Conservation (phyloP, 2,797 vertebrate genomes). For the Micropoecilia bifurca region DNA sequence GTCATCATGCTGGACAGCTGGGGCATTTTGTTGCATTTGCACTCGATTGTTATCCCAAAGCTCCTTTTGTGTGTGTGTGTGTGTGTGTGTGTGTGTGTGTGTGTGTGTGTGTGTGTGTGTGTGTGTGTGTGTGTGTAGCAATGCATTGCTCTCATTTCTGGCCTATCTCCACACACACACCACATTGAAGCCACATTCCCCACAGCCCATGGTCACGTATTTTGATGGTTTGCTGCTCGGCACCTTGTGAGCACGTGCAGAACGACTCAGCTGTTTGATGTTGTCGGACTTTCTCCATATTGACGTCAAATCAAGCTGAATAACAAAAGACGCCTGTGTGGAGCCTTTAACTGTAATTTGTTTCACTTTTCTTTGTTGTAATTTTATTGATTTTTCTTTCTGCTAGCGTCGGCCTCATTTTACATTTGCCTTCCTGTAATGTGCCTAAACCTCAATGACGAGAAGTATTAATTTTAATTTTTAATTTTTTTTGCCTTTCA, state of each 20-base stretch:
- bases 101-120: conserved; percentile 16
- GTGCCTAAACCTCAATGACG: conserved; percentile 80
- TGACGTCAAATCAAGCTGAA: conserved; percentile 34
- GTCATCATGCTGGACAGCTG: conserved; percentile 17
- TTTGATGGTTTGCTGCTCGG: conserved; percentile 24
- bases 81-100: conserved; percentile 25
- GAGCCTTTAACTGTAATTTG: conserved; percentile 49
- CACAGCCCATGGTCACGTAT: conserved; percentile 21
- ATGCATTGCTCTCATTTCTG: conserved; percentile 55
- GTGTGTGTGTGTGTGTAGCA: conserved; percentile 27
- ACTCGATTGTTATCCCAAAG: conserved; percentile 43
- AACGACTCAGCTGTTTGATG: conserved; percentile 1
- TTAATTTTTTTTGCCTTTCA: conserved; percentile 76
- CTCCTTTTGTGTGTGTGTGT: not conserved
- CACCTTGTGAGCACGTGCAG: conserved; percentile 13
- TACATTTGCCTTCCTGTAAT: conserved; percentile 84
- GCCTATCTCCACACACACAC: conserved; percentile 50
- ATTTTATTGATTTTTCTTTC: conserved; percentile 22
- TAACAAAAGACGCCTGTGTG: conserved; percentile 33
- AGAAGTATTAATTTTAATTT: conserved; percentile 72
- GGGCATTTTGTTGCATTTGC: conserved; percentile 33
- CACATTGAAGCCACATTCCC: conserved; percentile 51
- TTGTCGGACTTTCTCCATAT: conserved; percentile 16
- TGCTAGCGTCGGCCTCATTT: conserved; percentile 71
- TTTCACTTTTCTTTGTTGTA: conserved; percentile 17